Evolutionary conservation across 2,888 invertebrate species (phyloP), one percentile per base, ranked within the genome.

Genomic region (Mimumesa dahlbomi): DNA sequence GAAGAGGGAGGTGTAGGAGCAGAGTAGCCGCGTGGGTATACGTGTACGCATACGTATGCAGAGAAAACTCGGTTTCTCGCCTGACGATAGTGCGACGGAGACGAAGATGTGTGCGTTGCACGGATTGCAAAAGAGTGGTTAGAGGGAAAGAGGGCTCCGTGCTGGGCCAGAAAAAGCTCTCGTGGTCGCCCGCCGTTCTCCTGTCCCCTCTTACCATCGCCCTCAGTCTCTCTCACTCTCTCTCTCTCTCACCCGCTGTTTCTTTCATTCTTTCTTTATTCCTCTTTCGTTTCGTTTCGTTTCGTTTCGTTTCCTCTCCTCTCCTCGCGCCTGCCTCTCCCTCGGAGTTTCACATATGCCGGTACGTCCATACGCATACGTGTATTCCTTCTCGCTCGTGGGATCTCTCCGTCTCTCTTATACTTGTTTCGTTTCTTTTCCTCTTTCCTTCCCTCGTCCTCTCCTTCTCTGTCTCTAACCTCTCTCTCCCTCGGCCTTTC

Each of bases 111-210:
- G 64, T 61, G 66, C 66, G 78, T 61, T 29, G 54, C 70, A 63
- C 69, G 74, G 74, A 71, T 77, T 70, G 78, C 70, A 50, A 76
- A 69, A 73, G 73, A 67, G 63, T 29, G 72, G 68, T 36, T 43
- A 53, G 46, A 71, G 52, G 53, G 54, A 54, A 57, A 43, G 53
- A 52, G 69, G 54, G 52, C 48, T 73, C 49, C 73, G 69, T 64
- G 69, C 69, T 59, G 53, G 73, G 77, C 75, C 72, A 73, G 73
- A 75, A 69, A 78, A 74, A 73, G 71, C 62, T 63, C 62, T 61
- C 61, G 48, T 66, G 46, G 52, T 46, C 66, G 59, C 40, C 14
- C 66, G 64, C 19, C 61, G 52, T 43, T 16, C 14, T 50, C 16
- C 45, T 13, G 40, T 22, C 14, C 48, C 63, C n/a, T n/a, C n/a